phyloP scores from a whole-genome alignment of 1,140 invertebrate species.

The Brachionus plicatilis region DNA sequence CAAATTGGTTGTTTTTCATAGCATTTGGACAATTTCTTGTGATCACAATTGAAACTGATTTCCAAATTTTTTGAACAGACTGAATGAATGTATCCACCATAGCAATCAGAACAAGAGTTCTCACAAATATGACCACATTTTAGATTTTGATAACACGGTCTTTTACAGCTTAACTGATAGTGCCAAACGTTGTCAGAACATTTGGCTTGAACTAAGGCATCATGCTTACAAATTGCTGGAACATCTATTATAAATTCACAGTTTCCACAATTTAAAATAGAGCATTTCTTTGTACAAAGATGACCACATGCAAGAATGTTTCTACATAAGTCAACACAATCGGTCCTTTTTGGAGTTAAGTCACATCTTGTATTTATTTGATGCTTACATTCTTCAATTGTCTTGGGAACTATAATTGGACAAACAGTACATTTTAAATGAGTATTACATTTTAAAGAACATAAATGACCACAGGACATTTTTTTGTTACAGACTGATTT shows the following conservation, averaged over 20 bases:
- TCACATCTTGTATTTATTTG: not conserved
- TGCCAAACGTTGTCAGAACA: constrained; percentile 40
- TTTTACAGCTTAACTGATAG: constrained; percentile 34
- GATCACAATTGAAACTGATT: not conserved
- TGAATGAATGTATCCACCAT: not conserved
- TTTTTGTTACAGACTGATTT: constrained; percentile 15
- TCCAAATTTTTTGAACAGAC: not conserved
- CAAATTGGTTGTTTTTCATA: too few species aligned
- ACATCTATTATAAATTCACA: not conserved
- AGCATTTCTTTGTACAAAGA: constrained; percentile 41
- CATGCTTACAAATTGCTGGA: not conserved
- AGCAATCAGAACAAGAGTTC: not conserved
- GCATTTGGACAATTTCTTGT: not conserved
- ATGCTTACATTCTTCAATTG: not conserved
- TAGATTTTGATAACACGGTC: constrained; percentile 45
- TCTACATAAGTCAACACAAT: not conserved
- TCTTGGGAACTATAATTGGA: not conserved
- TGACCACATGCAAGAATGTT: constrained; percentile 44
- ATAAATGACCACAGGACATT: not conserved
- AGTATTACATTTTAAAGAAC: not conserved
- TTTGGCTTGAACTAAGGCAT: not conserved
- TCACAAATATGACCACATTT: not conserved
- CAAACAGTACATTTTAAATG: not conserved
- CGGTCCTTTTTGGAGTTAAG: not conserved
- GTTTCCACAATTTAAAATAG: not conserved